Percentiles rank a stretch among this genome's conserved stretches.
These are phyloP conservation scores for Pterocles burchelli DNA, from an alignment of 2,113 vertebrate genomes.

Conservation along the genomic window DNA sequence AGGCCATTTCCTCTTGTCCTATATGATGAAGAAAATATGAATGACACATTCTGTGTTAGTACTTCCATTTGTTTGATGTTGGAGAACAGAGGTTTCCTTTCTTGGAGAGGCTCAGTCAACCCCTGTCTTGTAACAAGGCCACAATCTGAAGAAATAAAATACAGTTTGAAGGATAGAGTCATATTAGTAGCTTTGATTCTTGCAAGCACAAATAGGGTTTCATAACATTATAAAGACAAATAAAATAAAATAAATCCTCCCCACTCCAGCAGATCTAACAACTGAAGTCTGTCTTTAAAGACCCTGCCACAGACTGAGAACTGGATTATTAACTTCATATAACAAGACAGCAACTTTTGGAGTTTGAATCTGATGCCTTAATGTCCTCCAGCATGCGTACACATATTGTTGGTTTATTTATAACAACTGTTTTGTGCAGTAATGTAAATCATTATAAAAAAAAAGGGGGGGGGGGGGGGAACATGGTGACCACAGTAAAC, in stretches of 20 bases:
- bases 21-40: background rate
- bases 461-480: background rate
- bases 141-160: background rate
- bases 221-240: background rate
- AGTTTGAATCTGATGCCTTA: background rate
- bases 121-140: background rate
- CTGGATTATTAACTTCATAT: conserved; percentile 2
- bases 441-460: conserved; percentile 24
- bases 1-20: too few species aligned
- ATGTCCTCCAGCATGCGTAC: conserved; percentile 1
- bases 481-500: background rate
- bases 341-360: background rate
- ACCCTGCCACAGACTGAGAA: background rate
- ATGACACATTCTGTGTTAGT: background rate
- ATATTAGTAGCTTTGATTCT: background rate
- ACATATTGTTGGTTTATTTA: conserved; percentile 16
- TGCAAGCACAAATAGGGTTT: background rate
- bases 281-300: background rate
- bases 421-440: background rate
- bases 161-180: background rate
- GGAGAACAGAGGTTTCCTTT: background rate
- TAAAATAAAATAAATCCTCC: background rate
- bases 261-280: background rate
- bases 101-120: background rate
- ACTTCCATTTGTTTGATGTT: background rate